Evolutionary conservation across 2,797 vertebrate genomes (phyloP).

Genomic region (Anisognathus igniventris): DNA sequence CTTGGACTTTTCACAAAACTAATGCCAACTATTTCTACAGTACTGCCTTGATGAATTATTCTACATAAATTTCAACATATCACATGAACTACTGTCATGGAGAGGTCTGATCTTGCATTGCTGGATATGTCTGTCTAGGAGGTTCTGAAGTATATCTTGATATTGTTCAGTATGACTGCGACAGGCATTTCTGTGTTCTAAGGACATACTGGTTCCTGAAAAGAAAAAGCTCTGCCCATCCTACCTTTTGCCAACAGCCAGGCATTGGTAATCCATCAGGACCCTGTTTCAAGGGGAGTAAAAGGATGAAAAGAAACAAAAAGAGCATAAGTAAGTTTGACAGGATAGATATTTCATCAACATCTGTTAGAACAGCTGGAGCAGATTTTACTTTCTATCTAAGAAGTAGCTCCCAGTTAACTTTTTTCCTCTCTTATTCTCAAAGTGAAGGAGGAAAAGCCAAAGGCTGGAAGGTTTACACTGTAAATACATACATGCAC

Average conservation of each 20-base stretch:
- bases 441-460: constrained; percentile 15
- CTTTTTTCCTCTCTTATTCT: not conserved
- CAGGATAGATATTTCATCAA: not conserved
- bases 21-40: not conserved
- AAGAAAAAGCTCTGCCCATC: not conserved
- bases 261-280: constrained; percentile 99
- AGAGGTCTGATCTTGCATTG: not conserved
- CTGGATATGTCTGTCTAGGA: not conserved
- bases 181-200: not conserved
- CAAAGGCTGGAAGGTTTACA: not conserved
- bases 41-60: not conserved
- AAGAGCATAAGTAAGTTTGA: not conserved
- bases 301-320: not conserved
- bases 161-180: not conserved
- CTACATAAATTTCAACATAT: not conserved
- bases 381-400: not conserved
- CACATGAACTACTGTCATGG: not conserved
- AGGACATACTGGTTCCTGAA: not conserved
- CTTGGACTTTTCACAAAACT: not conserved
- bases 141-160: not conserved
- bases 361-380: not conserved
- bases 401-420: not conserved
- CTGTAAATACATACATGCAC: not conserved
- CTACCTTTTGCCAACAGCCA: constrained; percentile 99
- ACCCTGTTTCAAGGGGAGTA: constrained; percentile 78